These are phyloP conservation scores for Apomyelois bistriatella DNA, from an alignment of 2,888 invertebrate species.

Conservation along the genomic window DNA sequence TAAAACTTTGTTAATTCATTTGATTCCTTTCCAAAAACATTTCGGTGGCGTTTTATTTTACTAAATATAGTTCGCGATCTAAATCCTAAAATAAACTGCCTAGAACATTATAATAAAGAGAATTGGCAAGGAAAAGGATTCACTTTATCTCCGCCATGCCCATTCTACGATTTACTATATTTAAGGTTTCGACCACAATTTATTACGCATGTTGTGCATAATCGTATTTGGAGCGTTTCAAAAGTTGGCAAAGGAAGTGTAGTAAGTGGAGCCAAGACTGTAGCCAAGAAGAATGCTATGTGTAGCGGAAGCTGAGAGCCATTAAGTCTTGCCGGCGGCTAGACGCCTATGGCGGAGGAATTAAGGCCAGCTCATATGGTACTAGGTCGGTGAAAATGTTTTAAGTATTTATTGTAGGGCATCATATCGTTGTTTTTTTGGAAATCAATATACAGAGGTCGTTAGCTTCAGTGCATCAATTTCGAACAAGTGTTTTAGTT, in stretches of 20 bases:
- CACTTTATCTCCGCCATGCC: constrained; percentile 3
- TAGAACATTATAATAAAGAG: constrained; percentile 5
- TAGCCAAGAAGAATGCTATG: constrained; percentile 29
- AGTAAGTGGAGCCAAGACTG: constrained; percentile 13
- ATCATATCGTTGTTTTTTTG: too few species aligned
- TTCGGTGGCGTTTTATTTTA: too few species aligned
- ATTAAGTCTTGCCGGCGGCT: constrained; percentile 40
- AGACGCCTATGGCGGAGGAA: constrained; percentile 21
- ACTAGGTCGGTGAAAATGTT: background rate
- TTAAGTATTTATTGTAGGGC: too few species aligned
- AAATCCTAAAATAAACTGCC: constrained; percentile 5
- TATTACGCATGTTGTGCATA: constrained; percentile 20
- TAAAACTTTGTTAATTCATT: too few species aligned
- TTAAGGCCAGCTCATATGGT: constrained; percentile 1
- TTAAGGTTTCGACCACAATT: constrained; percentile 16
- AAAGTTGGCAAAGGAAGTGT: constrained; percentile 23
- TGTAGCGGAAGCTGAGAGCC: constrained; percentile 40
- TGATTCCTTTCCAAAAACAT: too few species aligned
- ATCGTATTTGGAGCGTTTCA: constrained; percentile 24
- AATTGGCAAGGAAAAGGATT: constrained; percentile 10
- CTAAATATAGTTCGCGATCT: background rate
- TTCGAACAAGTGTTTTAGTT: too few species aligned
- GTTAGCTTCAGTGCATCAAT: too few species aligned
- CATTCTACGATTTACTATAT: constrained; percentile 4
- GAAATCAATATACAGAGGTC: too few species aligned